Conservation (phyloP, 2,888 invertebrate genomes). For the Osmoderma eremita region DNA sequence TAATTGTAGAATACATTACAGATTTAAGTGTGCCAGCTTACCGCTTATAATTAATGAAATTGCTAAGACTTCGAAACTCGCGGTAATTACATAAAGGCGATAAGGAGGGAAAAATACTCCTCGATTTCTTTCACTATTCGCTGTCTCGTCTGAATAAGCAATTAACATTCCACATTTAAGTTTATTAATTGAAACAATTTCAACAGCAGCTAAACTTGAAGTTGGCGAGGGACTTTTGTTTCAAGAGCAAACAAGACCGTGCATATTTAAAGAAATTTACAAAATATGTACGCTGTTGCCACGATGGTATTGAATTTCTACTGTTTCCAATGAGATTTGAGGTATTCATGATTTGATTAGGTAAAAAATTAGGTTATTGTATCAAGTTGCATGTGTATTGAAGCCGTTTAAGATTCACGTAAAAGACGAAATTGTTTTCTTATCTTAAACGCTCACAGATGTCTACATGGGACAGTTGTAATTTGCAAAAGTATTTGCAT, state of each 20-base stretch:
- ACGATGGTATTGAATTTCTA: too few relatives aligned
- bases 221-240: conserved; percentile 7
- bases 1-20: too few relatives aligned
- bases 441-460: too few relatives aligned
- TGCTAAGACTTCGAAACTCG: conserved; percentile 1
- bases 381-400: too few relatives aligned
- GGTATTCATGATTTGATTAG: too few relatives aligned
- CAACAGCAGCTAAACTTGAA: conserved; percentile 6
- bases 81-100: neutral
- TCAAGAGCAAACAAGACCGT: neutral
- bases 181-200: conserved; percentile 24
- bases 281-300: too few relatives aligned
- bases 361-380: too few relatives aligned
- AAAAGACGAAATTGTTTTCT: too few relatives aligned
- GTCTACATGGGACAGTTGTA: too few relatives aligned
- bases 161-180: conserved; percentile 22
- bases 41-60: neutral
- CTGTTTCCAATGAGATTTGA: too few relatives aligned
- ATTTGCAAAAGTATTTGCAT: too few relatives aligned
- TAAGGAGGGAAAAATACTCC: neutral
- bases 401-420: too few relatives aligned
- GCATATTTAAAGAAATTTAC: neutral
- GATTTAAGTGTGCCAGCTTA: neutral
- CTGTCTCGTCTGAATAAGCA: conserved; percentile 19
- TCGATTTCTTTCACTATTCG: neutral